Evolutionary conservation across 2,113 vertebrate genomes (phyloP).

Genomic region (Shinisaurus crocodilurus): DNA sequence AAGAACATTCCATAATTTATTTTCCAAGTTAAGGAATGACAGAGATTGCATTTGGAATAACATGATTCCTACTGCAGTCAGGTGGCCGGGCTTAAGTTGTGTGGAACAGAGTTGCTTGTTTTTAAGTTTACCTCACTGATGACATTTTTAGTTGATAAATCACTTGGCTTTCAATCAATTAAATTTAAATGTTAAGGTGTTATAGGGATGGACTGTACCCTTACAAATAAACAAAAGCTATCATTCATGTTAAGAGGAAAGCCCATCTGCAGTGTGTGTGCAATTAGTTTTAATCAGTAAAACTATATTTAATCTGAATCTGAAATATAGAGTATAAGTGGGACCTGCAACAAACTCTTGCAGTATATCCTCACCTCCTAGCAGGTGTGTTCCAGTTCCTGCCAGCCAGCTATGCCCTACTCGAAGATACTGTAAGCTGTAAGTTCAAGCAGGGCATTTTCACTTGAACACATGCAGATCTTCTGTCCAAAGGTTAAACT

Average conservation of each 20-base stretch:
- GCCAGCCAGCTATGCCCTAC: neutral
- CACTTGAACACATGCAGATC: too few relatives aligned
- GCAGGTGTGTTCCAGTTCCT: neutral
- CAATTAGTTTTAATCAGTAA: neutral
- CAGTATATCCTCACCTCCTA: neutral
- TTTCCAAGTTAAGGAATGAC: neutral
- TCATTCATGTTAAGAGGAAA: neutral
- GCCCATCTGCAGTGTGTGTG: neutral
- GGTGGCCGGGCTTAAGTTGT: neutral
- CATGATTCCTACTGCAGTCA: neutral
- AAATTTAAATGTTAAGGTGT: neutral
- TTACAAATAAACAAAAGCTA: neutral
- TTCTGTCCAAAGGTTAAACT: too few relatives aligned
- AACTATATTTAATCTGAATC: too few relatives aligned
- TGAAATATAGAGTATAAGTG: neutral
- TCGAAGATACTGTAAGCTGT: neutral
- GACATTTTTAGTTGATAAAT: neutral
- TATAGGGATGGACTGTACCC: neutral
- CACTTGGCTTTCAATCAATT: neutral
- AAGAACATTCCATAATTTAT: slow-evolving; percentile 20
- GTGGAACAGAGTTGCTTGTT: neutral
- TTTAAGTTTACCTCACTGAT: neutral
- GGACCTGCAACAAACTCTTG: neutral
- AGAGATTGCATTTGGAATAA: neutral
- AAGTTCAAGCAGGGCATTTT: neutral